Percentiles rank a stretch among this genome's conserved stretches.
These are phyloP conservation scores for Limnodromus scolopaceus DNA, from an alignment of 2,797 vertebrate species.

Conservation along the genomic window DNA sequence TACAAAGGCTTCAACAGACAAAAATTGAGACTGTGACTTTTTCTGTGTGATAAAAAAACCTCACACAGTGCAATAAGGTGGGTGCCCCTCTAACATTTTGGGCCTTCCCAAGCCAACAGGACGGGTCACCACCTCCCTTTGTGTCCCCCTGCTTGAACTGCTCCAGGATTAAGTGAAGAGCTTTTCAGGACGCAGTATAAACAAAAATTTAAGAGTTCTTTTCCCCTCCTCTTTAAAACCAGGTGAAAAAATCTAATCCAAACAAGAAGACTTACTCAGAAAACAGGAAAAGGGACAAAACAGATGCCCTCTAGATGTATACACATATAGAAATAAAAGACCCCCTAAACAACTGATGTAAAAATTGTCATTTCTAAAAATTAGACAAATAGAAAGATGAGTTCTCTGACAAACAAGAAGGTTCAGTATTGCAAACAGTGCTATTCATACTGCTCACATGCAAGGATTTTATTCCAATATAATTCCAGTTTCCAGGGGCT, in stretches of 20 bases:
- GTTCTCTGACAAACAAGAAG: background rate
- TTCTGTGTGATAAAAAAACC: background rate
- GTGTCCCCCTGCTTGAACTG: background rate
- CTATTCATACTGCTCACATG: background rate
- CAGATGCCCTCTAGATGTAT: background rate
- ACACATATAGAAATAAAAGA: background rate
- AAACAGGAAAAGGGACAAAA: background rate
- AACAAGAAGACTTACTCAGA: background rate
- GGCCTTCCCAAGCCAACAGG: background rate
- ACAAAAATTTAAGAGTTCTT: background rate
- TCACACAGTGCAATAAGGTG: background rate
- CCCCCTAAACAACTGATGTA: background rate
- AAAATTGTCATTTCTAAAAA: background rate
- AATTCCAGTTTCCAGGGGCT: background rate
- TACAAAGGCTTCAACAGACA: background rate
- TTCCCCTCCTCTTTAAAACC: background rate
- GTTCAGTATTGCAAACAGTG: background rate
- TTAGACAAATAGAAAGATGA: background rate
- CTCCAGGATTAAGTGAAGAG: background rate
- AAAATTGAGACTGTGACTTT: background rate
- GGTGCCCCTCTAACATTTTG: background rate
- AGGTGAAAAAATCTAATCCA: background rate
- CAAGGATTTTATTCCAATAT: background rate
- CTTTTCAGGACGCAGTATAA: background rate
- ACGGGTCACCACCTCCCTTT: fast-evolving